Evolutionary conservation across 2,113 vertebrate genomes (phyloP).

Genomic region (Hemiprocne comata): DNA sequence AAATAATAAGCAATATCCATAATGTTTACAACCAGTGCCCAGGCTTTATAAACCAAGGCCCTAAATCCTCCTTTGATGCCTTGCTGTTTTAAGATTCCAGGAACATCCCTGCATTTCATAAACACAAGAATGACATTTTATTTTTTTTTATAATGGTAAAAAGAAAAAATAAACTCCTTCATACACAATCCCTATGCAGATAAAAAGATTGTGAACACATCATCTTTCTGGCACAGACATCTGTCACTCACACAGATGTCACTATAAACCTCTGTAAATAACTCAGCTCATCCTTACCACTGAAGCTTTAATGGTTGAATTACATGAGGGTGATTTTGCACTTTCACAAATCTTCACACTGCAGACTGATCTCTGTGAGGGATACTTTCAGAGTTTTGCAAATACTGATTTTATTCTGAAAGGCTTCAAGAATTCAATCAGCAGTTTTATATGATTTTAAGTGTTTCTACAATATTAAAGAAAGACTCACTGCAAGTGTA

Average conservation of each 20-base stretch:
- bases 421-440: background rate
- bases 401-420: background rate
- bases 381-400: background rate
- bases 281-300: background rate
- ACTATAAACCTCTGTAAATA: constrained; percentile 58
- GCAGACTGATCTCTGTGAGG: background rate
- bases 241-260: constrained; percentile 74
- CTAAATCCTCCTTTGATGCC: constrained; percentile 32
- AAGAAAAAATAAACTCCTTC: constrained; percentile 47
- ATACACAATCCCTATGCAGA: constrained; percentile 45
- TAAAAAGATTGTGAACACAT: constrained; percentile 40
- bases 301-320: constrained; percentile 2
- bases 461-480: background rate
- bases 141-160: constrained; percentile 73
- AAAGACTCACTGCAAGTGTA: background rate
- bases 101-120: constrained; percentile 57
- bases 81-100: constrained; percentile 46
- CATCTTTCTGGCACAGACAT: constrained; percentile 74
- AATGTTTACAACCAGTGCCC: constrained; percentile 49
- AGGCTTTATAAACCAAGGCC: constrained; percentile 55
- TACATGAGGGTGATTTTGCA: constrained; percentile 43
- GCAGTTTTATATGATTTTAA: constrained; percentile 25
- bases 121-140: constrained; percentile 71
- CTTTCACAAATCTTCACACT: constrained; percentile 16
- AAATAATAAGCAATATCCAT: constrained; percentile 27